Evolutionary conservation across 2,888 invertebrate genomes (phyloP), one percentile per base, ranked within the genome.

Genomic region (Colostygia pectinataria): DNA sequence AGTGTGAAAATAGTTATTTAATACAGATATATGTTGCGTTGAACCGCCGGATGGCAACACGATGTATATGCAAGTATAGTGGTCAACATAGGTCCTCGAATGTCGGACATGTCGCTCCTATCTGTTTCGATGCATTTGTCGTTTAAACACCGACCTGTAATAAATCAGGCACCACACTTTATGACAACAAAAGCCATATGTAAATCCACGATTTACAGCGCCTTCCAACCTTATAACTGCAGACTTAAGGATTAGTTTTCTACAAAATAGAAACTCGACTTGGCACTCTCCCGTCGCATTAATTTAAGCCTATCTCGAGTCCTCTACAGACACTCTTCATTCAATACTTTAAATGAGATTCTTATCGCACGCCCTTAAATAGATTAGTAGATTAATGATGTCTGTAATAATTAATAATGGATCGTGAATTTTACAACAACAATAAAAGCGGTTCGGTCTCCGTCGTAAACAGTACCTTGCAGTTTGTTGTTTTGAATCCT

Each of bases 311-410:
- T 89, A 89, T 89, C 89, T 89, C 82, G 77, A 83, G 80, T 83
- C 87, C 86, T 85, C 85, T 86, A 82, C 85, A 78, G 79, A 86
- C 89, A 89, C 89, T 89, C 87, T 88, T 89, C 89, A 89, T 89
- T 89, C 89, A 89, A 89, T 89, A 86, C 88, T 87, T 90, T 89
- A 90, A 90, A 90, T 89, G 87, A 90, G 90, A 90, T 90, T 86
- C 87, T 90, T 90, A 90, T 90, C 90, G 81, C 71, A 72, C 83
- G 77, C 86, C 88, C 88, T 88, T 90, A 88, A 89, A 90, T 90
- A 90, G 88, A 89, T 89, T 89, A 90, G 85, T 89, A 89, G 89
- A 90, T 90, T 90, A 89, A 90, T 90, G 89, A 88, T 86, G 88
- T 81, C 89, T 84, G 86, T 89, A 89, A 89, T 90, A 89, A 90